phyloP scores from a whole-genome alignment of 2,888 invertebrate species.

The Gastracanthus pulcherrimus region DNA sequence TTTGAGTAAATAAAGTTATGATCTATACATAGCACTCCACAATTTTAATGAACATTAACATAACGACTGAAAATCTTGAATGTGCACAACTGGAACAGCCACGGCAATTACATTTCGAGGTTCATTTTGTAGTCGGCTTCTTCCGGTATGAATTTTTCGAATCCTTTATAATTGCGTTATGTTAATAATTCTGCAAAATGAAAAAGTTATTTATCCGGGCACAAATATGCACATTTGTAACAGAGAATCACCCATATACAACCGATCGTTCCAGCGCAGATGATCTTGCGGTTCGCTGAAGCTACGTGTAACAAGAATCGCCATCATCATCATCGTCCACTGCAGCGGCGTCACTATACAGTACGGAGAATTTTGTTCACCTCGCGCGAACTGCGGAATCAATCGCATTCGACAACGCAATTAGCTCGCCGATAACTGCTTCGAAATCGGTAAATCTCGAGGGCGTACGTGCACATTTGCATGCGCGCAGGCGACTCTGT shows the following conservation, averaged over 20 bases:
- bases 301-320: not conserved
- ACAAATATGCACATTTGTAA: not conserved
- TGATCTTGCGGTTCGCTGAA: not conserved
- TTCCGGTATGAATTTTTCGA: no score
- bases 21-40: no score
- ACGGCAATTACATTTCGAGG: no score
- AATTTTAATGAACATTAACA: no score
- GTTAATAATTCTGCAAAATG: no score
- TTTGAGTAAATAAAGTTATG: no score
- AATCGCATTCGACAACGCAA: conserved; percentile 28
- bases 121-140: no score
- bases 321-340: not conserved
- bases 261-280: not conserved
- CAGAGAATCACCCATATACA: not conserved
- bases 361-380: not conserved
- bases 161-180: no score
- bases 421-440: conserved; percentile 11
- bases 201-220: not conserved
- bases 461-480: not conserved
- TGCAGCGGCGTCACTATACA: no score
- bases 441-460: not conserved
- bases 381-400: conserved; percentile 10
- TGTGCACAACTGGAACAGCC: no score
- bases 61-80: no score
- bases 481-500: not conserved